Evolutionary conservation across 1,140 invertebrate species (phyloP).

Genomic region (Tetramorium parvispinum): DNA sequence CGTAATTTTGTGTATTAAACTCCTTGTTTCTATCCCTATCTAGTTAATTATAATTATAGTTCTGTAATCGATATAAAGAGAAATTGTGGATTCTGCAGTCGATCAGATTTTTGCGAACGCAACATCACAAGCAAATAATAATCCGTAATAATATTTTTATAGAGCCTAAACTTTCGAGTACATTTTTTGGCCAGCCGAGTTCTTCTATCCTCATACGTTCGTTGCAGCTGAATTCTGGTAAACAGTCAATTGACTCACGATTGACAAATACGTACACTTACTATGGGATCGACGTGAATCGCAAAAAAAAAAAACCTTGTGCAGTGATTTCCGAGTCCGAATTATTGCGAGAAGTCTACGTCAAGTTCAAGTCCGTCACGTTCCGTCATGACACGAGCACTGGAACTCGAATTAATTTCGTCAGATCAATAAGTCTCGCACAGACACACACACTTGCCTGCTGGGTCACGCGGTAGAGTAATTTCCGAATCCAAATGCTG

Average conservation of each 20-base stretch:
- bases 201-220: slow-evolving; percentile 75
- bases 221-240: slow-evolving; percentile 81
- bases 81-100: slow-evolving; percentile 71
- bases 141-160: slow-evolving; percentile 77
- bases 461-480: slow-evolving; percentile 85
- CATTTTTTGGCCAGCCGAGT: slow-evolving; percentile 77
- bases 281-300: slow-evolving; percentile 77
- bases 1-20: slow-evolving; percentile 75
- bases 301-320: slow-evolving; percentile 65
- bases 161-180: slow-evolving; percentile 75
- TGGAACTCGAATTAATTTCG: slow-evolving; percentile 83
- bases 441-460: slow-evolving; percentile 83
- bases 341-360: slow-evolving; percentile 79
- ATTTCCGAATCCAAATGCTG: slow-evolving; percentile 79
- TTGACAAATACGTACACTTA: slow-evolving; percentile 75
- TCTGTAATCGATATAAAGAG: slow-evolving; percentile 69
- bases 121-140: slow-evolving; percentile 70
- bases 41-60: slow-evolving; percentile 74
- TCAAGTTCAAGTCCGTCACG: slow-evolving; percentile 81
- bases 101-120: slow-evolving; percentile 69
- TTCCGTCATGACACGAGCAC: slow-evolving; percentile 81
- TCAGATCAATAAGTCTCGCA: slow-evolving; percentile 82
- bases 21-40: slow-evolving; percentile 72
- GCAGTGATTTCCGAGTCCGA: slow-evolving; percentile 74
- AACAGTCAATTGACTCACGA: slow-evolving; percentile 75